Evolutionary conservation across 1,140 invertebrate genomes (phyloP), one percentile per base, ranked within the genome.

Genomic region (Pseudomyrmex flavicornis): DNA sequence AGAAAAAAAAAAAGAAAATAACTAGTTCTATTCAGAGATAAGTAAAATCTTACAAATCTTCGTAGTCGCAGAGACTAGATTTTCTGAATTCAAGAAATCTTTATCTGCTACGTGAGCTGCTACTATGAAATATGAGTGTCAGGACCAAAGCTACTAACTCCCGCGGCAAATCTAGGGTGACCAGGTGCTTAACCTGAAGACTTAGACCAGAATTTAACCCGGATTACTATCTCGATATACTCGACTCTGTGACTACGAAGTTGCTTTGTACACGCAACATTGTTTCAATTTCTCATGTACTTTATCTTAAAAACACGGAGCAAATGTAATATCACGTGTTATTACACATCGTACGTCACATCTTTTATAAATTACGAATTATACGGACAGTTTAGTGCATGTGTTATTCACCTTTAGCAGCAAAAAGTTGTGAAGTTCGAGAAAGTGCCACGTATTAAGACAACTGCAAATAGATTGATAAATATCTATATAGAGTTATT

Each of bases 191-290:
- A 80, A 80, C 76, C 66, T 9, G 54, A 5, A 80, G 76, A 80
- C 66, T 79, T 59, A 80, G 10, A 80, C 76, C 22, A 9, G 44
- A 80, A 80, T 20, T 80, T 72, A 80, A 80, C 66, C 56, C 22
- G 66, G 76, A 80, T 80, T 80, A 80, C 44, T 70, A 80, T 72
- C 66, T 72, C 26, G 50, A 17, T 17, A 62, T 58, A 72, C 66
- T 70, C 44, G 46, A 26, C 44, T 56, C 44, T 70, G 44, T 58
- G 15, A 22, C 22, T 70, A 80, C 54, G 8, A 7, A 61, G 4
- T 50, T 72, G 61, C n/a, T 65, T 12, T 26, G 26, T n/a, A 44
- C 12, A 15, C 10, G 8, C n/a, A 50, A 12, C 8, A 61, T 70
- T 10, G 12, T 20, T 50, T 50, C 20, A 35, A 7, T 35, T 35